Conservation (phyloP, 53 echinoderm and acorn worm species). For the Luidia sarsii region DNA sequence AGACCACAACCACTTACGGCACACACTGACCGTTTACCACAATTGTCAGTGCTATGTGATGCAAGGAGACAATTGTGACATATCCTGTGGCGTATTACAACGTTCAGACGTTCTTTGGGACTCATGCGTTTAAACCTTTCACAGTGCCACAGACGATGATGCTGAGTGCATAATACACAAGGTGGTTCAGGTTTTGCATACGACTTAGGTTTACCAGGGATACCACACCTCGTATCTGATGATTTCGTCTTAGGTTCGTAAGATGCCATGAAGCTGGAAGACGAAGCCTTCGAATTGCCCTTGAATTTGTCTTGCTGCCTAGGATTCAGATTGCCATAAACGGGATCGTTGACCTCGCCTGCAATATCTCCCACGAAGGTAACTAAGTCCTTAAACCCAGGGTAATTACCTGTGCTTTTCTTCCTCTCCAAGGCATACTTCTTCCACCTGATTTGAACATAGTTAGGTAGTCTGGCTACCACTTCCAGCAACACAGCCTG, state of each 20-base stretch:
- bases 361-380: constrained; percentile 4
- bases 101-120: constrained; percentile 8
- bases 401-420: neutral
- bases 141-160: constrained; percentile 48
- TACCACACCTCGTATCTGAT: neutral
- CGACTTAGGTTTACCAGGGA: neutral
- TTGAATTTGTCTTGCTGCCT: neutral
- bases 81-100: constrained; percentile 30
- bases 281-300: neutral
- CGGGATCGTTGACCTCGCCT: constrained; percentile 25
- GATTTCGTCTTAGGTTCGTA: neutral
- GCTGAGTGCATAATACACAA: constrained; percentile 34
- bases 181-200: constrained; percentile 53
- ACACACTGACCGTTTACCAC: too few relatives aligned
- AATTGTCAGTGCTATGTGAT: too few relatives aligned
- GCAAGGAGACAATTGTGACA: too few relatives aligned
- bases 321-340: neutral
- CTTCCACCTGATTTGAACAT: constrained; percentile 38
- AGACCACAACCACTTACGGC: constrained; percentile 35
- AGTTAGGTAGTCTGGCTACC: constrained; percentile 31
- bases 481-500: constrained; percentile 23
- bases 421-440: constrained; percentile 11
- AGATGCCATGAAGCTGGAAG: constrained; percentile 1
- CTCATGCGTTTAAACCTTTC: constrained; percentile 31
- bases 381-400: too few relatives aligned